These are phyloP conservation scores for Teleogryllus oceanicus DNA, from an alignment of 2,888 invertebrate genomes.

Conservation along the genomic window DNA sequence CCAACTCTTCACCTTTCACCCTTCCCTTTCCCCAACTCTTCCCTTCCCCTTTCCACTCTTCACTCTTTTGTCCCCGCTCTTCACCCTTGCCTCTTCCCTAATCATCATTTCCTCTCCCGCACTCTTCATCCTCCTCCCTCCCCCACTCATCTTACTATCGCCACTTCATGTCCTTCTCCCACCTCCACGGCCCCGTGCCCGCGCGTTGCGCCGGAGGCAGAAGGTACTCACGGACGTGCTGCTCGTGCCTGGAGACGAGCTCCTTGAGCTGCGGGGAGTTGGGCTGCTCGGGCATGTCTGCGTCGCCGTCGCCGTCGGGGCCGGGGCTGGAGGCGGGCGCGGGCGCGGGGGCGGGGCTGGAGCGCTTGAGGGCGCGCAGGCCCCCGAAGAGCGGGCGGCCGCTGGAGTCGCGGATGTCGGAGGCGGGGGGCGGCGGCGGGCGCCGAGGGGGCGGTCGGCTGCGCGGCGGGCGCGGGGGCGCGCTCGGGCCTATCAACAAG, in stretches of 20 bases:
- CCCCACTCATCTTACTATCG: too few relatives aligned
- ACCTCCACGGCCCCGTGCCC: too few relatives aligned
- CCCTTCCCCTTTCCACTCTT: too few relatives aligned
- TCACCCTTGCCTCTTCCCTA: too few relatives aligned
- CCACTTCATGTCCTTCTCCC: too few relatives aligned
- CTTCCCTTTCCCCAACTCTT: too few relatives aligned
- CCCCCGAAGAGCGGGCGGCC: constrained; percentile 48
- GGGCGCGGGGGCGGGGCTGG: constrained; percentile 27
- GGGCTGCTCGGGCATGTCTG: constrained; percentile 41
- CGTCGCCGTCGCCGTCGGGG: constrained; percentile 28
- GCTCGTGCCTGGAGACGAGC: constrained; percentile 42
- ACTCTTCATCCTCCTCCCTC: too few relatives aligned
- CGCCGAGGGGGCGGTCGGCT: not conserved
- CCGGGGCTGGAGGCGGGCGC: constrained; percentile 42
- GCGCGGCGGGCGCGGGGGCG: not conserved
- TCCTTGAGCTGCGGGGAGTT: constrained; percentile 41
- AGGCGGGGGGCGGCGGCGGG: constrained; percentile 21
- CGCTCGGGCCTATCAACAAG: not conserved
- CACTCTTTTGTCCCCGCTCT: too few relatives aligned
- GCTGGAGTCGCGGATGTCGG: constrained; percentile 42
- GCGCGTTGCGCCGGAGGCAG: not conserved
- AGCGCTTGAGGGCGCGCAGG: constrained; percentile 45
- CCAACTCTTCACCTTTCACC: too few relatives aligned
- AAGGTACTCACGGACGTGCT: constrained; percentile 40
- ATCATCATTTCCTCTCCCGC: too few relatives aligned